Base-by-base conservation (phyloP, 53 echinoderm and acorn worm species). In the Luidia sarsii region DNA sequence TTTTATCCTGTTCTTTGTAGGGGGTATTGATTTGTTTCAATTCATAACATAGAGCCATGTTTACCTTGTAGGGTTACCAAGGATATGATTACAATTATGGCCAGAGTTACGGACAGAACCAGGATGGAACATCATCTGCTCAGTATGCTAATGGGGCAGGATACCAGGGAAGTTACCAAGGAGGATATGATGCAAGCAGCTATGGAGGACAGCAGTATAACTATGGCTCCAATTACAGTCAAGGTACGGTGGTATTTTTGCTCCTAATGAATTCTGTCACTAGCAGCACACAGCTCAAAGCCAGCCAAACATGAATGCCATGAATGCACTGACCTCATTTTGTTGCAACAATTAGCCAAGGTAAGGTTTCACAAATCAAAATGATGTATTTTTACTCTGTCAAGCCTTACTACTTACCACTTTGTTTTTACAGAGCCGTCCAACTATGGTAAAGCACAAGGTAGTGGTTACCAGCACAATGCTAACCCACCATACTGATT, bases 141-240 rank as follows among this genome's bases (percentile, higher is more conserved):
- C 60, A 77, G 41, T 77, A 77, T 61, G 59, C 77, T 22, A 77
- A 77, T 46, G 77, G 77, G 60, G 9, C 77, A 7, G 77, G 77
- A 7, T 77, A 61, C 62, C 77, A 59, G 60, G 32, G 1, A 29
- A 61, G 77, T 43, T 77, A 77, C 61, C 77, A 77, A 61, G 19
- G 43, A 11, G 61, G 61, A 46, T 77, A 77, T 77, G 61, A 77
- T 57, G 33, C 46, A n/a, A 61, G 22, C 43, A 77, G 32, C 33
- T 77, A 77, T 30, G 60, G 60, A 57, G 70, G 51, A 9, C 59
- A 60, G 43, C 77, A 77, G 45, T 77, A 77, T 77, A 77, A 77
- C 49, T 77, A 77, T 46, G 77, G 61, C 59, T 1, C 77, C 9
- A 77, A 77, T 49, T 77, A 77, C 28, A 61, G 77, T 18, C 77